Percentiles rank a stretch among this genome's conserved stretches.
phyloP scores from a whole-genome alignment of 1,140 invertebrate species.

The Lerema accius region DNA sequence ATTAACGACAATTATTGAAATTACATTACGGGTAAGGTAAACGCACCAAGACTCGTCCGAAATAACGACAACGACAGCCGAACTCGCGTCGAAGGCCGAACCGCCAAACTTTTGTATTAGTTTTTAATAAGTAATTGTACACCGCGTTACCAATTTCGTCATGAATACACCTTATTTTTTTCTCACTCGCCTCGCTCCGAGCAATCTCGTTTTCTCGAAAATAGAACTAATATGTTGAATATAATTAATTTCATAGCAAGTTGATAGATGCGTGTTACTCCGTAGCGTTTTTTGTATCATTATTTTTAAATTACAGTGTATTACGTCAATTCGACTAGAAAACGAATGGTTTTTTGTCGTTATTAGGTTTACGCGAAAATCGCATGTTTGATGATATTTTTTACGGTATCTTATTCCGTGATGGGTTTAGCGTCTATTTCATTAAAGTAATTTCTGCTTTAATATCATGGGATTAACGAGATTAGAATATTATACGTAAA shows the following conservation, averaged over 20 bases:
- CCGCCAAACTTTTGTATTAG: conserved; percentile 61
- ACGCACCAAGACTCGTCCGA: conserved; percentile 37
- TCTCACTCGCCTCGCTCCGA: conserved; percentile 53
- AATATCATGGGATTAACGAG: conserved; percentile 59
- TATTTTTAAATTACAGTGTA: conserved; percentile 74
- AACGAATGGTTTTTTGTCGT: conserved; percentile 56
- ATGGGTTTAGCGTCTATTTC: conserved; percentile 44
- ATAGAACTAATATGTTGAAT: conserved; percentile 78
- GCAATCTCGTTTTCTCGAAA: conserved; percentile 78
- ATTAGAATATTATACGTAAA: conserved; percentile 48
- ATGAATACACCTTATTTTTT: conserved; percentile 71
- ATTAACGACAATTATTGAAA: conserved; percentile 33
- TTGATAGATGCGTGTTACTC: conserved; percentile 76
- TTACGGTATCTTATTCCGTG: conserved; percentile 47
- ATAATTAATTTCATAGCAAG: conserved; percentile 75
- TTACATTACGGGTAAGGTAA: conserved; percentile 46
- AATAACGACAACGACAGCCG: conserved; percentile 48
- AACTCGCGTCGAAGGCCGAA: conserved; percentile 46
- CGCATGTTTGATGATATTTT: conserved; percentile 58
- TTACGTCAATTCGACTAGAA: conserved; percentile 72
- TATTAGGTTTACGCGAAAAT: conserved; percentile 66
- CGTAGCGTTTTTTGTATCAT: conserved; percentile 59
- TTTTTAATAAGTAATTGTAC: conserved; percentile 78
- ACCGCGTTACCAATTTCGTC: conserved; percentile 69
- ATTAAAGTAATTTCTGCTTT: conserved; percentile 53